These are phyloP conservation scores for Adelosebastes latens DNA, from an alignment of 2,797 vertebrate species.

Conservation along the genomic window DNA sequence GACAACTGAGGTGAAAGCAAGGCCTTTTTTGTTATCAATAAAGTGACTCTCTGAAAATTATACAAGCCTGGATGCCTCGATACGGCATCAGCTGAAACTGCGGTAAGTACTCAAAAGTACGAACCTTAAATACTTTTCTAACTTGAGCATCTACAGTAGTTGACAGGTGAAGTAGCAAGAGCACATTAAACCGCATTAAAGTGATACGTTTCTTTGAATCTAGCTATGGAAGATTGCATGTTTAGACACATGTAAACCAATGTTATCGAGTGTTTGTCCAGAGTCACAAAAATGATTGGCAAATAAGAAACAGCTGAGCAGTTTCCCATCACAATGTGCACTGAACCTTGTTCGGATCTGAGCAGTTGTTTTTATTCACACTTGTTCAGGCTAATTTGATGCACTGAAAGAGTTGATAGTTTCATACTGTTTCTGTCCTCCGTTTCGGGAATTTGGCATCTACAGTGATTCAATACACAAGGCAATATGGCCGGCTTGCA, in stretches of 20 bases:
- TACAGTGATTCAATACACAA: conserved; percentile 17
- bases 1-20: background rate
- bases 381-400: background rate
- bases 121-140: background rate
- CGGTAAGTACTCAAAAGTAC: background rate
- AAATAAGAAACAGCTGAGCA: background rate
- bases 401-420: background rate
- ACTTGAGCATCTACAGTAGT: background rate
- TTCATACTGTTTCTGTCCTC: background rate
- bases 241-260: background rate
- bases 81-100: background rate
- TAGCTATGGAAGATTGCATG: background rate
- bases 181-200: background rate
- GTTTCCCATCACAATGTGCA: background rate
- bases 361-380: background rate
- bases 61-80: background rate
- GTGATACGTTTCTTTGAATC: background rate
- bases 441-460: background rate
- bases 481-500: background rate
- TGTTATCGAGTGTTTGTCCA: background rate
- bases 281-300: background rate
- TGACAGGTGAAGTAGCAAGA: background rate
- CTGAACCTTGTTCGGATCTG: background rate
- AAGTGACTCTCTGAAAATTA: background rate
- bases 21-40: background rate